A percentile compares a stretch with the other conserved stretches of the same genome.
Evolutionary conservation across 2,797 vertebrate genomes (phyloP).

Genomic region (Enteromius afrohamiltoni): DNA sequence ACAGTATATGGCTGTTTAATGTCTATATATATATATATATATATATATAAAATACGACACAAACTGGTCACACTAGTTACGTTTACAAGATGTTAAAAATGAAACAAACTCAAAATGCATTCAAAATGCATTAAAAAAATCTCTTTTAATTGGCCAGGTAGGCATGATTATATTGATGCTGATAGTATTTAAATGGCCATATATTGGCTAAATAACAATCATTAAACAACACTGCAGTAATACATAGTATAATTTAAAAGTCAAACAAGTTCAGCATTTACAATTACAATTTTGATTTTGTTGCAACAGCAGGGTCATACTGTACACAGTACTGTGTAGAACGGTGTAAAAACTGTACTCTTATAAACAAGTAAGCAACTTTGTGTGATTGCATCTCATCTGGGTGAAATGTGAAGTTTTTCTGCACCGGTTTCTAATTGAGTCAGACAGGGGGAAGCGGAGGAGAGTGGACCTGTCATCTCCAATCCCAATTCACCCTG

Average conservation of each 20-base stretch:
- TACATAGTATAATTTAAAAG: neutral
- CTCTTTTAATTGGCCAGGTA: neutral
- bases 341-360: constrained; percentile 17
- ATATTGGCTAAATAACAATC: neutral
- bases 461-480: constrained; percentile 99
- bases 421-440: constrained; percentile 47
- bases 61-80: neutral
- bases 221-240: neutral
- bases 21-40: too few relatives aligned
- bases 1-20: neutral
- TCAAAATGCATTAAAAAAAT: neutral
- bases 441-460: constrained; percentile 93
- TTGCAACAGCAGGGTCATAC: constrained; percentile 22
- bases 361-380: constrained; percentile 13
- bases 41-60: neutral
- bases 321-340: neutral
- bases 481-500: constrained; percentile 90
- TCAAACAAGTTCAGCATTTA: neutral
- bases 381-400: constrained; percentile 32
- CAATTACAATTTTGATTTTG: neutral
- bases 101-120: neutral
- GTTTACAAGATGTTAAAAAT: neutral
- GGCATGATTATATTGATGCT: neutral
- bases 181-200: neutral
- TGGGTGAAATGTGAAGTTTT: constrained; percentile 29